Evolutionary conservation across 2,797 vertebrate genomes (phyloP).

Genomic region (Sparus aurata): DNA sequence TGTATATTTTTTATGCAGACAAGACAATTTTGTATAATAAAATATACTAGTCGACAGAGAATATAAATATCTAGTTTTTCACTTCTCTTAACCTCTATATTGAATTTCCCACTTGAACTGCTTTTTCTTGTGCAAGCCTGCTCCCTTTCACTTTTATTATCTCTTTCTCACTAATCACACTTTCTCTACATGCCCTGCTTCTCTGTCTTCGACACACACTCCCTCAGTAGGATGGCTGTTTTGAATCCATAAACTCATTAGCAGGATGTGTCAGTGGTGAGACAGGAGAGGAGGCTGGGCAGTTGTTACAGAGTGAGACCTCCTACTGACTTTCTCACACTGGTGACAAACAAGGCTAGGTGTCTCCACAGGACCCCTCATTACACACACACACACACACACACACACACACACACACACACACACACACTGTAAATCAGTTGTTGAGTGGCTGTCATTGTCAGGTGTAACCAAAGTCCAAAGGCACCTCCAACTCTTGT

Average conservation of each 20-base stretch:
- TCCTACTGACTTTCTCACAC: slow-evolving; percentile 64
- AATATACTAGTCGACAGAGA: not conserved
- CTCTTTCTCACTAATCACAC: no score
- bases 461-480: slow-evolving; percentile 25
- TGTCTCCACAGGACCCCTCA: slow-evolving; percentile 40
- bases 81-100: not conserved
- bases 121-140: not conserved
- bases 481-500: not conserved
- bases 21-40: not conserved
- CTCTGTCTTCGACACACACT: not conserved
- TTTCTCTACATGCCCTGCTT: not conserved
- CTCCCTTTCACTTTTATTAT: slow-evolving; percentile 10
- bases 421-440: slow-evolving; percentile 44
- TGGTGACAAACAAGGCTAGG: slow-evolving; percentile 44
- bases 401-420: slow-evolving; percentile 31
- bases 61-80: not conserved
- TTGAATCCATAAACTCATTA: slow-evolving; percentile 70
- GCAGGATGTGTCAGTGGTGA: slow-evolving; percentile 50
- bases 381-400: slow-evolving; percentile 42
- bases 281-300: slow-evolving; percentile 12
- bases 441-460: slow-evolving; percentile 45
- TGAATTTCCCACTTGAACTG: not conserved
- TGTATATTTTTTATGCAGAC: not conserved
- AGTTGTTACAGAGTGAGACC: slow-evolving; percentile 56
- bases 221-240: slow-evolving; percentile 32